These are phyloP conservation scores for Batillaria attramentaria DNA, from an alignment of 1,140 invertebrate genomes.

Conservation along the genomic window DNA sequence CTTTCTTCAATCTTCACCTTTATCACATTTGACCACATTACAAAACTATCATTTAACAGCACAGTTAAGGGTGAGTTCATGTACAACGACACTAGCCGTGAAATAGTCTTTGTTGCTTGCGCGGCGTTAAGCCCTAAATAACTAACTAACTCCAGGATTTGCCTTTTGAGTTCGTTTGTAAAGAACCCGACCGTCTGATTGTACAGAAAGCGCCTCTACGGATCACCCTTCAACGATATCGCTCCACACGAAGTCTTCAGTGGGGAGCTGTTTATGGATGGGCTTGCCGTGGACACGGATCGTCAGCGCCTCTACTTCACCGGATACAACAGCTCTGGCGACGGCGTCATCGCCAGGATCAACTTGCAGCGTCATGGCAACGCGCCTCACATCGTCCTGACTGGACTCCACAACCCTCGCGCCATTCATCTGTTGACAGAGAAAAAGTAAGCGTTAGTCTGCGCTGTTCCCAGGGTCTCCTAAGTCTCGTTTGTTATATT, in stretches of 20 bases:
- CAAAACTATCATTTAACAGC: no score
- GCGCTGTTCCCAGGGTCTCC: no score
- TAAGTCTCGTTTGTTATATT: no score
- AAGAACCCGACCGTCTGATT: no score
- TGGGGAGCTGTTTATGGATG: slow-evolving; percentile 46
- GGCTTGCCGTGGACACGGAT: slow-evolving; percentile 44
- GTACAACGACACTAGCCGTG: no score
- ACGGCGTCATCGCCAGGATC: slow-evolving; percentile 50
- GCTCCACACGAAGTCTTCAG: slow-evolving; percentile 47
- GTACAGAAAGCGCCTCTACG: slow-evolving; percentile 49
- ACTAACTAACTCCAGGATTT: no score
- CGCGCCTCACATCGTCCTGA: slow-evolving; percentile 43
- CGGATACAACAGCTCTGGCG: slow-evolving; percentile 42
- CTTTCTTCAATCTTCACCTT: no score
- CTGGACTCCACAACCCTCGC: slow-evolving; percentile 44
- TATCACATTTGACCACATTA: no score
- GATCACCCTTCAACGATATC: slow-evolving; percentile 45
- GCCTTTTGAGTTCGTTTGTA: no score
- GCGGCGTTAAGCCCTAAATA: no score
- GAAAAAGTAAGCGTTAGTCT: slow-evolving; percentile 48
- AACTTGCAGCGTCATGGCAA: slow-evolving; percentile 42
- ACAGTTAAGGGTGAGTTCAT: no score
- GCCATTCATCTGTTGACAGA: slow-evolving; percentile 50
- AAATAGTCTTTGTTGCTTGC: no score
- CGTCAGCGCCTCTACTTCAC: slow-evolving; percentile 56